Base-by-base conservation (phyloP, 2,113 vertebrate species). In the Paramisgurnus dabryanus region DNA sequence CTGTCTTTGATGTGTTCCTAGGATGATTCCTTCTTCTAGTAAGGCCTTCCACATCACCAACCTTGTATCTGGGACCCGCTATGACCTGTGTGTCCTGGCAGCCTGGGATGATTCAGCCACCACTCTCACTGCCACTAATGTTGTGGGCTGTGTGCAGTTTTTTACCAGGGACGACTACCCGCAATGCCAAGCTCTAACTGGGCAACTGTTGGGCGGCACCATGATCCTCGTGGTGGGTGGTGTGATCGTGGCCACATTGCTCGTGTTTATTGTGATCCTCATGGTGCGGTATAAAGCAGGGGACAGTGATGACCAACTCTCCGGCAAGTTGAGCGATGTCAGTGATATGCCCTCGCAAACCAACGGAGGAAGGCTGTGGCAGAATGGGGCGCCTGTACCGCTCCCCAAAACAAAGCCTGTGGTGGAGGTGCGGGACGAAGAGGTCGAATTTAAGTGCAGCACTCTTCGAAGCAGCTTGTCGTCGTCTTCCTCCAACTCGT, bases 221-320 rank as follows among this genome's bases (percentile, higher is more conserved):
- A 97, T 99, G 96, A 97, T 99, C 87, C 92, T 99, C 80, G 93
- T 98, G 85, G 96, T 99, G 3, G 97, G 97, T 1, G 98, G 98
- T 67, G 94, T 98, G 85, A 98, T 99, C 4, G 98, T 99, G 82
- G 95, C 95, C 27, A 99, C 96, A 0, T 91, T 99, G 18, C 87
- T 99, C 84, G 95, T 99, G 61, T 99, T 99, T 87, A 97, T 99
- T 64, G 89, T 98, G 71, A 95, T 99, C 77, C 96, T 99, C 66
- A 96, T 98, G 96, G 95, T 99, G 67, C 95, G 96, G 77, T 99
- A 98, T 72, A 98, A 98, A 82, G 94, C 96, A 66, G 96, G 94
- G 82, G 96, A 93, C 68, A 93, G 92, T 60, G 96, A 93, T 82
- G 95, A 92, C 77, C 93, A 92, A 15, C 82, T 82, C 0, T 22